Evolutionary conservation across 2,888 invertebrate genomes (phyloP), one percentile per base, ranked within the genome.

Genomic region (Frankliniella intonsa): DNA sequence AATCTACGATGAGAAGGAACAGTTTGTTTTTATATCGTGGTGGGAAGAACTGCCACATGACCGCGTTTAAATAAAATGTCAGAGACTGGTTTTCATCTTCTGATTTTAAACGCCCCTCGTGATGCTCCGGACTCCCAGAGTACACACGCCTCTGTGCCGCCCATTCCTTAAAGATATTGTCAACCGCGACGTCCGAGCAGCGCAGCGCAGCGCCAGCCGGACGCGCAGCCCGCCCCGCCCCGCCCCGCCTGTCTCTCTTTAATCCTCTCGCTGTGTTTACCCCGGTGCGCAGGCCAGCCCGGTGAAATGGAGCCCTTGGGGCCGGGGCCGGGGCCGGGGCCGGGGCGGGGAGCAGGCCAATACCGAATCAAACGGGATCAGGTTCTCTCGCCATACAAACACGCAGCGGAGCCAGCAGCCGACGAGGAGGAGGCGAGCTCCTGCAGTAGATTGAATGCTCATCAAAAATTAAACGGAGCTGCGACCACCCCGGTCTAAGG

Each of bases 201-300:
- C 19, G 62, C 62, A 17, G 12, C 19, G 62, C 62, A 62, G 38
- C 38, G 38, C 38, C 55, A 17, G 55, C 55, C 12, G 14, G 55
- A 17, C 55, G 17, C 55, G 9, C 14, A 8, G 3, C 12, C 55
- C 14, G 55, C 55, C 12, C 55, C 14, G 55, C 55, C 12, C 55
- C 14, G 55, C 55, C 55, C 55, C 17, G 62, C 19, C 55, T 55
- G 55, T 5, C n/a, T n/a, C 62, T 19, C 62, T 62, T 76, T 76
- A 76, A 76, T 76, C 69, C 69, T 22, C 55, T 55, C 14, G 69
- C 69, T 22, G 62, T 76, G 69, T 76, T 76, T 76, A 62, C 62
- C 62, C 62, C 62, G 62, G 62, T n/a, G 19, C 38, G 38, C 38
- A 38, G 5, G 69, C 69, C 38, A 38, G 5, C 25, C 69, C 69